These are phyloP conservation scores for Hypselothyrea guttata DNA, from an alignment of 2,888 invertebrate genomes.

Conservation along the genomic window DNA sequence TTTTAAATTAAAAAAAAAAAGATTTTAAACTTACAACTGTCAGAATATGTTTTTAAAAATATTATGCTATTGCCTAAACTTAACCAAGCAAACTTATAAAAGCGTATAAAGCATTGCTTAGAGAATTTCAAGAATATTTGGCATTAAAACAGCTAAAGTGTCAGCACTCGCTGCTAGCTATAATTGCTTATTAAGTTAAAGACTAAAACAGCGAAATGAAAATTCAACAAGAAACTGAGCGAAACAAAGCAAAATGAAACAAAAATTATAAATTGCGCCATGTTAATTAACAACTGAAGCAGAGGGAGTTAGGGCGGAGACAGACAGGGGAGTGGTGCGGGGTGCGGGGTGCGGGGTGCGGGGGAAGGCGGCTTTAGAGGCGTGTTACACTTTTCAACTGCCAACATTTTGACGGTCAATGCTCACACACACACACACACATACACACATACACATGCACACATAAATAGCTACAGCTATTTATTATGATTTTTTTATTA, in stretches of 20 bases:
- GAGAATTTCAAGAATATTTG: too few species aligned
- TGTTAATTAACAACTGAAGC: slow-evolving; percentile 36
- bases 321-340: too few species aligned
- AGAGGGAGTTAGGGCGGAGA: not conserved
- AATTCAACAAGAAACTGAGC: not conserved
- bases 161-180: too few species aligned
- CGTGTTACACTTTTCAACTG: slow-evolving; percentile 50
- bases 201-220: not conserved
- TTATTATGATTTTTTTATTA: slow-evolving; percentile 3
- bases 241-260: slow-evolving; percentile 16
- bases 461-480: not conserved
- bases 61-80: too few species aligned
- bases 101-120: too few species aligned
- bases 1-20: too few species aligned
- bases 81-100: too few species aligned
- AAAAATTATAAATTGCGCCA: slow-evolving; percentile 20
- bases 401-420: slow-evolving; percentile 51
- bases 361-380: slow-evolving; percentile 26
- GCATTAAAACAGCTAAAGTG: too few species aligned
- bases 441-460: slow-evolving; percentile 3
- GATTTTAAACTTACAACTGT: too few species aligned
- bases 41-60: too few species aligned
- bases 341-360: not conserved
- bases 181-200: not conserved
- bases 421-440: slow-evolving; percentile 24